Percentiles rank a stretch among this genome's conserved stretches.
Conservation (phyloP, 2,888 invertebrate species). For the Tachina fera region DNA sequence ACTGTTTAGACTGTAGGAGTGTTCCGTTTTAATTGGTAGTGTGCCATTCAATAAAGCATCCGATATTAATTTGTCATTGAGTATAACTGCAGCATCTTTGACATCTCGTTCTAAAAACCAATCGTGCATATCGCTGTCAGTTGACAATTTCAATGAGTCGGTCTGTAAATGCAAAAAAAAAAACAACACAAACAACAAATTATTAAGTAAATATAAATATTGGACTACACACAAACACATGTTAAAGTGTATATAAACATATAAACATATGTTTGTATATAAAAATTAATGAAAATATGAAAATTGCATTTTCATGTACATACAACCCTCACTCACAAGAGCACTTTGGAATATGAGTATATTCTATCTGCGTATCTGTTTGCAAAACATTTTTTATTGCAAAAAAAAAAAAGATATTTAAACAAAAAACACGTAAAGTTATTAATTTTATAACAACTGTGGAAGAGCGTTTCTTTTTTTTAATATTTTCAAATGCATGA, state of each 20-base stretch:
- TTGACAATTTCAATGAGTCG: constrained; percentile 85
- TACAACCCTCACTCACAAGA: constrained; percentile 27
- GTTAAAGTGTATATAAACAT: neutral
- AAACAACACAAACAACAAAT: constrained; percentile 43
- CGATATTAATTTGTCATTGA: constrained; percentile 90
- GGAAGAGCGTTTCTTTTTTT: constrained; percentile 24
- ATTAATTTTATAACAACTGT: constrained; percentile 19
- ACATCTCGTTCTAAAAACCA: constrained; percentile 88
- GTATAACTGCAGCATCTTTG: constrained; percentile 86
- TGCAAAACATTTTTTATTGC: constrained; percentile 5
- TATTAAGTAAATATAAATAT: constrained; percentile 32
- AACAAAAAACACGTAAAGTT: constrained; percentile 49
- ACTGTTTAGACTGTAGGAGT: constrained; percentile 93
- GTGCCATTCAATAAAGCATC: constrained; percentile 89
- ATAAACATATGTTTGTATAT: neutral
- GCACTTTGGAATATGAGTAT: neutral
- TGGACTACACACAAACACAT: neutral
- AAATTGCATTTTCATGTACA: constrained; percentile 63
- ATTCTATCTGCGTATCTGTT: constrained; percentile 28
- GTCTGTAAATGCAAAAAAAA: constrained; percentile 83
- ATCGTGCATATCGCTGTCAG: constrained; percentile 87
- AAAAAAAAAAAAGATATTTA: neutral
- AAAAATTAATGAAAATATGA: constrained; percentile 43
- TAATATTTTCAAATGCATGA: neutral
- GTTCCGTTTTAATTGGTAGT: constrained; percentile 93